Evolutionary conservation across 1,140 invertebrate species (phyloP).

Genomic region (Procambarus clarkii): DNA sequence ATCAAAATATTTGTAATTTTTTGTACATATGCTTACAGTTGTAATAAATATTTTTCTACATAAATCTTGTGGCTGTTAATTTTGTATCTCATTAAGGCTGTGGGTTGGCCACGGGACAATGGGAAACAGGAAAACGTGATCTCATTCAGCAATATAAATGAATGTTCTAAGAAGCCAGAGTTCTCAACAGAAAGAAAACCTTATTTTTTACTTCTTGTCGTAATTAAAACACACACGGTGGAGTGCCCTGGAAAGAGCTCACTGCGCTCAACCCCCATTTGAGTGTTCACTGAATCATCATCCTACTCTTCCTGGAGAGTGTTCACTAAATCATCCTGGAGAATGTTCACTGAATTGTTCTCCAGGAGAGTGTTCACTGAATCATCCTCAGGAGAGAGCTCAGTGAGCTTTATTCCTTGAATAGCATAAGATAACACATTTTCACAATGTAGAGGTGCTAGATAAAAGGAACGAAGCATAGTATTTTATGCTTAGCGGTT

Average conservation of each 20-base stretch:
- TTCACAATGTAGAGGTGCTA: too few relatives aligned
- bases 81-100: neutral
- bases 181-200: neutral
- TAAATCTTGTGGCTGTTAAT: neutral
- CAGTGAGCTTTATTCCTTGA: too few relatives aligned
- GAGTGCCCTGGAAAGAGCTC: neutral
- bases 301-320: too few relatives aligned
- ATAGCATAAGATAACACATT: too few relatives aligned
- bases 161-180: neutral
- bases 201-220: neutral
- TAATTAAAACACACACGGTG: neutral
- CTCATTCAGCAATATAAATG: neutral
- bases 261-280: too few relatives aligned
- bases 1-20: constrained; percentile 62
- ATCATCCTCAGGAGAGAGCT: too few relatives aligned
- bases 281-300: too few relatives aligned
- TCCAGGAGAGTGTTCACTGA: too few relatives aligned
- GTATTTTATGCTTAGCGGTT: too few relatives aligned
- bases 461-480: too few relatives aligned
- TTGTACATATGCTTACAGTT: constrained; percentile 61
- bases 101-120: neutral
- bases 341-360: too few relatives aligned
- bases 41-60: constrained; percentile 62
- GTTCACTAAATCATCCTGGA: too few relatives aligned
- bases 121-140: neutral